These are phyloP conservation scores for Tetramorium simillimum DNA, from an alignment of 1,140 invertebrate species.

Conservation along the genomic window DNA sequence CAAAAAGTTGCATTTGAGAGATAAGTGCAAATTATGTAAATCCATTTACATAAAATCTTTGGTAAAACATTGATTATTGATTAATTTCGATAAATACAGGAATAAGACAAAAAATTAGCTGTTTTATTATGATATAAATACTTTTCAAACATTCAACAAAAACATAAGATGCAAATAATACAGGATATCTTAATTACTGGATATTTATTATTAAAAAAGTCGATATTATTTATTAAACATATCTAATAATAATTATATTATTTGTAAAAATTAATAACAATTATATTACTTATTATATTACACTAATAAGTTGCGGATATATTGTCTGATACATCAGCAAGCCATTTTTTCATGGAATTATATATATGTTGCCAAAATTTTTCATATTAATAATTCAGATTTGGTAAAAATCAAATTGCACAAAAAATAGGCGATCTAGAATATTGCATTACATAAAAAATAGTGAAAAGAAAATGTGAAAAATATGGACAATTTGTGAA, in stretches of 20 bases:
- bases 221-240: not conserved
- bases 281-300: constrained; percentile 7
- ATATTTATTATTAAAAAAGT: not conserved
- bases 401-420: not conserved
- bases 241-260: constrained; percentile 11
- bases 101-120: constrained; percentile 33
- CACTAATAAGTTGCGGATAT: constrained; percentile 10
- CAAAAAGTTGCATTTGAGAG: constrained; percentile 41
- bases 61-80: constrained; percentile 78
- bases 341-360: constrained; percentile 4
- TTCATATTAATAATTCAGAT: not conserved
- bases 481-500: not conserved
- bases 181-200: not conserved
- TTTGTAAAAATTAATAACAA: constrained; percentile 35
- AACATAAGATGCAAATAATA: not conserved
- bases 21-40: constrained; percentile 60
- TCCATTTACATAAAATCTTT: constrained; percentile 82
- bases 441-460: not conserved
- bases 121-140: constrained; percentile 28
- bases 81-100: constrained; percentile 72
- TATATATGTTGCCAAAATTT: not conserved
- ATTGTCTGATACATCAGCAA: constrained; percentile 30
- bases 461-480: not conserved
- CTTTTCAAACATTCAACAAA: constrained; percentile 11
- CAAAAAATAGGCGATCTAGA: not conserved